These are phyloP conservation scores for Oplegnathus fasciatus DNA, from an alignment of 2,113 vertebrate genomes.

Conservation along the genomic window DNA sequence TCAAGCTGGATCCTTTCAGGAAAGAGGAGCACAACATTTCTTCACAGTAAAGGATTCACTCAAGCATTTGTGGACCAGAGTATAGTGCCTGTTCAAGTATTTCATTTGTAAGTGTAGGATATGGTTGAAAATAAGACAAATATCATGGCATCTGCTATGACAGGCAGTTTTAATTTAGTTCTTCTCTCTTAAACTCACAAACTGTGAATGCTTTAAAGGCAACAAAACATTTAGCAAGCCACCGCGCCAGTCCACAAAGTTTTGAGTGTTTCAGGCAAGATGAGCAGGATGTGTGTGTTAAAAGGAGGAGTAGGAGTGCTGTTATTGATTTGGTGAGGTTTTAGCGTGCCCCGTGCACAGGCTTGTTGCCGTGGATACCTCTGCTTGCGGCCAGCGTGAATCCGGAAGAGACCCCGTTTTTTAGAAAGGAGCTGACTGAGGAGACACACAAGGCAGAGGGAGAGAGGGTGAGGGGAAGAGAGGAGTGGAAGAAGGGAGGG, in stretches of 20 bases:
- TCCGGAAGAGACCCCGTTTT: slow-evolving; percentile 98
- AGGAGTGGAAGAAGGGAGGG: slow-evolving; percentile 41
- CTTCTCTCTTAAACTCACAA: background rate
- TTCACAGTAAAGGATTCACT: slow-evolving; percentile 40
- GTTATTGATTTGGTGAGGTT: slow-evolving; percentile 49
- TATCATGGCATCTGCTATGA: background rate
- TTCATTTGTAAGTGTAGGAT: background rate
- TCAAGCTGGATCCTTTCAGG: slow-evolving; percentile 16
- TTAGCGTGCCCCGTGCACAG: slow-evolving; percentile 83
- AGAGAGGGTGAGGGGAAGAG: slow-evolving; percentile 83
- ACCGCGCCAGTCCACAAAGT: slow-evolving; percentile 70
- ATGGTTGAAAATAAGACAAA: background rate
- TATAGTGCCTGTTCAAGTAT: background rate
- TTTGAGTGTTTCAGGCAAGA: slow-evolving; percentile 67
- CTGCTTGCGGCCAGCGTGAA: slow-evolving; percentile 95
- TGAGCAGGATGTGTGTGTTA: slow-evolving; percentile 31
- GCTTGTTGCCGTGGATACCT: slow-evolving; percentile 90
- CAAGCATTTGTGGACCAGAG: slow-evolving; percentile 68
- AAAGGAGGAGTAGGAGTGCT: slow-evolving; percentile 20
- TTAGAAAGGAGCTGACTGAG: slow-evolving; percentile 95
- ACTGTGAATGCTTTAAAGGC: background rate
- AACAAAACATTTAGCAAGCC: background rate
- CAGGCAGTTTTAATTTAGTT: background rate
- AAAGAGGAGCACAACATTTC: slow-evolving; percentile 31
- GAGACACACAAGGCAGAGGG: slow-evolving; percentile 91